Evolutionary conservation across 2,888 invertebrate species (phyloP), one percentile per base, ranked within the genome.

Genomic region (Plusia festucae): DNA sequence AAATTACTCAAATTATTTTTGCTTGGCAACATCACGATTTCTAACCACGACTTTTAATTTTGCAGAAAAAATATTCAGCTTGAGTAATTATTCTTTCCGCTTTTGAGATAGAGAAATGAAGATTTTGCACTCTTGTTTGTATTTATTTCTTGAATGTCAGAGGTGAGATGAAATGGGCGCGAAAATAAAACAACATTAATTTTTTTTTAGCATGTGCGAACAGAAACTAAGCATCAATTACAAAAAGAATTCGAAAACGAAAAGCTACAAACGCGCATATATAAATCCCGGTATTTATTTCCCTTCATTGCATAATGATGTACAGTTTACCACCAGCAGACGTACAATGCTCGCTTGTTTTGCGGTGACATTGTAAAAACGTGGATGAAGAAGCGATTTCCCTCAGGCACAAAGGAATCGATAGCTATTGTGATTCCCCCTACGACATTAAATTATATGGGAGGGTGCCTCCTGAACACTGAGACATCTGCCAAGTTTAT

Each of bases 401-500:
- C 90, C 88, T 76, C 63, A 84, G 85, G 77, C 78, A 88, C 86
- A 89, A 89, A 89, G 83, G 90, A 89, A 92, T 92, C 93, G 88
- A 91, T 92, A 89, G 82, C 90, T 84, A 91, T 93, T 92, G 93
- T 92, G 88, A 87, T 89, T 89, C 90, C 91, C 80, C 93, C 90
- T 88, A 82, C 83, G 83, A 87, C 90, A 90, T 91, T 91, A 90
- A 92, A 91, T 91, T 91, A 91, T 88, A 88, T 87, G 85, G 84
- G 79, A 90, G 92, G 92, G 91, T 88, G 90, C 80, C 80, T 79
- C 60, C 70, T 82, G 82, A 77, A 83, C 82, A 81, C 81, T 77
- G 83, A 83, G 88, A 89, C 93, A 93, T 93, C 91, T 93, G 93
- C 86, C 84, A 85, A 88, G 86, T 87, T 88, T 81, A 81, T 91